Base-by-base conservation (phyloP, 2,888 invertebrate genomes). In the Ecdyonurus torrentis region DNA sequence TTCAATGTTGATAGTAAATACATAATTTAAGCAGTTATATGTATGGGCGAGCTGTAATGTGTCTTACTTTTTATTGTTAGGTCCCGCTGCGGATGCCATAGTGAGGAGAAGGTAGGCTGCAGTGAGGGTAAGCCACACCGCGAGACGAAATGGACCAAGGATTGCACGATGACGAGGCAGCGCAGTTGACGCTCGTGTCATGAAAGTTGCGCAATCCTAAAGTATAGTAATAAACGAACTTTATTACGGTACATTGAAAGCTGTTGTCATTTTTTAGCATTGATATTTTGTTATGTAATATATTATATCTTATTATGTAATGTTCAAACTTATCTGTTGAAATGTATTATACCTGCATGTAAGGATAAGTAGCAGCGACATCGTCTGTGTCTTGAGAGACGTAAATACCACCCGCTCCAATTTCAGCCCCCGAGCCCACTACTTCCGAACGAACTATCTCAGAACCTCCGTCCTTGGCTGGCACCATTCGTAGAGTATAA, bases 141-240 rank as follows among this genome's bases (percentile, higher is more conserved):
- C 82, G 85, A 87, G 87, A 68, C 87, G 86, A 69, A 90, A 90
- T 0, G 89, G 89, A 1, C 90, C 89, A 75, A 90, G 81, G 63
- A 90, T 89, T 1, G 89, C 89, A 25, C 89, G 83, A 71, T 89
- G 82, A 86, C 86, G 83, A 25, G 89, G 89, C 63, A 90, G 74
- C 2, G 90, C 89, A 59, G 86, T 87, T 1, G 89, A 89, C 65
- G 87, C 83, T 2, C 87, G 73, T 0, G 89, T 86, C 60, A 89
- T 81, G 70, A 89, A 90, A 1, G 83, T 79, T 2, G 88, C 89
- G 72, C 89, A 90, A 70, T 90, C 90, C 65, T 82, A 80, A n/a
- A n/a, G n/a, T n/a, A n/a, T n/a, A n/a, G n/a, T n/a, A n/a, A n/a
- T n/a, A n/a, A n/a, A n/a, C n/a, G n/a, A n/a, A n/a, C n/a, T n/a